Evolutionary conservation across 2,888 invertebrate genomes (phyloP).

Genomic region (Zootermopsis nevadensis): DNA sequence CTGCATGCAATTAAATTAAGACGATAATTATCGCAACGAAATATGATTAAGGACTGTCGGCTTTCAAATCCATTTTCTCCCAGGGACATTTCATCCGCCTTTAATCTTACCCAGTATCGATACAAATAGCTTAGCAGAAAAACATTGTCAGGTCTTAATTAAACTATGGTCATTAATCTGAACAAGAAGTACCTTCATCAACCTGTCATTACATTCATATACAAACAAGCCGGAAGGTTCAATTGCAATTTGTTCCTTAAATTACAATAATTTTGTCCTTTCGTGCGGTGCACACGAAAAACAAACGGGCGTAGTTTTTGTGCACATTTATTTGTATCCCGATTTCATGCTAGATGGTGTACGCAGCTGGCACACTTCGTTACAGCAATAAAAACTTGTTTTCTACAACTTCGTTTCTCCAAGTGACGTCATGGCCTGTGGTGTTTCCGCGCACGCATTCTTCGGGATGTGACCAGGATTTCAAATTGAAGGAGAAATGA

Average conservation of each 20-base stretch:
- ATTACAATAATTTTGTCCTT: neutral
- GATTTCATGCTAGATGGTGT: conserved; percentile 23
- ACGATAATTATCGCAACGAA: no score
- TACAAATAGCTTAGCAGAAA: neutral
- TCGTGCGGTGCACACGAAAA: neutral
- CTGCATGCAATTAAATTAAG: no score
- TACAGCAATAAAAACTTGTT: conserved; percentile 1
- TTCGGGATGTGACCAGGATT: conserved; percentile 9
- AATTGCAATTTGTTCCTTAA: neutral
- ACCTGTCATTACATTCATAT: neutral
- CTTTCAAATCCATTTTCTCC: no score
- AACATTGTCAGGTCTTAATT: neutral
- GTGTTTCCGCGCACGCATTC: conserved; percentile 22
- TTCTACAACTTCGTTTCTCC: neutral
- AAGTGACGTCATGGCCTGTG: neutral
- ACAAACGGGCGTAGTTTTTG: neutral
- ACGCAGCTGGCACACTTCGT: conserved; percentile 15
- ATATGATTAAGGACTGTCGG: no score
- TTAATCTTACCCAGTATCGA: neutral
- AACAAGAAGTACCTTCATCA: neutral
- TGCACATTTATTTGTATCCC: neutral
- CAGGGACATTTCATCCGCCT: no score
- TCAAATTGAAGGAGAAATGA: neutral
- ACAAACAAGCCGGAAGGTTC: neutral
- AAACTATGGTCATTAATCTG: neutral